Conservation (phyloP, 1,140 invertebrate species). For the Drosophila subpulchrella region DNA sequence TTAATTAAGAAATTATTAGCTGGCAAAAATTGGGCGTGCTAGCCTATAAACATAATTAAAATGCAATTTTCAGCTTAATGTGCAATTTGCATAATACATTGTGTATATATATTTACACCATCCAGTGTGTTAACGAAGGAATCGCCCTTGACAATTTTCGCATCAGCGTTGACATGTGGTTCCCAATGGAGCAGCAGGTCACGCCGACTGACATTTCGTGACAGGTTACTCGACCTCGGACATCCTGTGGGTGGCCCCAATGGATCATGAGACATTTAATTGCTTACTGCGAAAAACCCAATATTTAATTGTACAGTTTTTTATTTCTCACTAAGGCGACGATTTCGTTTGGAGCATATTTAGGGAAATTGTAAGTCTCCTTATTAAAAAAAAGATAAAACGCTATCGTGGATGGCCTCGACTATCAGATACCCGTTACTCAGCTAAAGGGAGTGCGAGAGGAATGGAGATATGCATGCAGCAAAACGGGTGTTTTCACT, state of each 20-base stretch:
- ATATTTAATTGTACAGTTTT: not conserved
- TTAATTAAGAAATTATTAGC: conserved; percentile 40
- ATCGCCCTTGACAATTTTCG: conserved; percentile 40
- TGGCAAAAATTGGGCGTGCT: conserved; percentile 17
- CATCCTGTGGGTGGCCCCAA: conserved; percentile 2
- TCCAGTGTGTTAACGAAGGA: conserved; percentile 6
- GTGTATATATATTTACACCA: conserved; percentile 1
- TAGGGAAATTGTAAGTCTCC: too few relatives aligned
- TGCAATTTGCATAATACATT: conserved; percentile 43
- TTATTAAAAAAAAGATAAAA: too few relatives aligned
- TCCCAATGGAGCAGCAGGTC: conserved; percentile 26
- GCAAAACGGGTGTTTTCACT: too few relatives aligned
- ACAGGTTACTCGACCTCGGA: conserved; percentile 14
- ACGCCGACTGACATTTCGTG: conserved; percentile 32
- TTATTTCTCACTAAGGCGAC: not conserved
- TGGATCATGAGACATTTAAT: conserved; percentile 25
- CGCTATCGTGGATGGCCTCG: too few relatives aligned
- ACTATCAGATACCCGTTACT: too few relatives aligned
- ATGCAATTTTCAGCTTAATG: conserved; percentile 30
- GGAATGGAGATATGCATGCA: too few relatives aligned
- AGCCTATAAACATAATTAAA: conserved; percentile 38
- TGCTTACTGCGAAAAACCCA: conserved; percentile 1
- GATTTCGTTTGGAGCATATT: too few relatives aligned
- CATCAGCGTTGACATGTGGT: conserved; percentile 35
- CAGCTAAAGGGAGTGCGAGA: too few relatives aligned